phyloP scores from a whole-genome alignment of 1,140 invertebrate genomes.

The Heliconius eleuchia region DNA sequence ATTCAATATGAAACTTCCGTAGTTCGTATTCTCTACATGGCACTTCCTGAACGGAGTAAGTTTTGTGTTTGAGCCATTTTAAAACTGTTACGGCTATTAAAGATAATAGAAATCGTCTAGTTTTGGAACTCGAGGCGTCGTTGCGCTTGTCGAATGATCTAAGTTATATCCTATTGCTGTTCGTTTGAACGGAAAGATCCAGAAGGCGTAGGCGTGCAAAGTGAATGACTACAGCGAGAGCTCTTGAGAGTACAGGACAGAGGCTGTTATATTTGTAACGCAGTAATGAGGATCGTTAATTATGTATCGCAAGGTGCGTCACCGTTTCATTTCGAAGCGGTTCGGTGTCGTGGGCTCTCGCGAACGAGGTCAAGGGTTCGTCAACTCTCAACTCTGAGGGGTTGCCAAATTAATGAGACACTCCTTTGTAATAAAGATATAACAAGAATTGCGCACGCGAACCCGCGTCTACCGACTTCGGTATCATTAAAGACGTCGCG shows the following conservation, averaged over 20 bases:
- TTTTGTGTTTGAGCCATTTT: slow-evolving; percentile 76
- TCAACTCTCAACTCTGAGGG: slow-evolving; percentile 75
- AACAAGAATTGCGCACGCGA: slow-evolving; percentile 79
- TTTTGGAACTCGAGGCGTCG: slow-evolving; percentile 67
- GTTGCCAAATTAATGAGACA: slow-evolving; percentile 81
- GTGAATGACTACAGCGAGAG: slow-evolving; percentile 7
- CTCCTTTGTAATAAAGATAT: slow-evolving; percentile 82
- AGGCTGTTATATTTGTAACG: slow-evolving; percentile 54
- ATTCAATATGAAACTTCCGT: slow-evolving; percentile 71
- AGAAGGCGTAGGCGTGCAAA: slow-evolving; percentile 9
- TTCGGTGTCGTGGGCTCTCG: slow-evolving; percentile 68
- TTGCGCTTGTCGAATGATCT: slow-evolving; percentile 66
- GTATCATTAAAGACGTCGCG: slow-evolving; percentile 75
- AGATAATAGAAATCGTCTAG: slow-evolving; percentile 78
- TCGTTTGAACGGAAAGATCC: slow-evolving; percentile 33
- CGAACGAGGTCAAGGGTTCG: slow-evolving; percentile 78
- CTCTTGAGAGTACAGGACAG: slow-evolving; percentile 17
- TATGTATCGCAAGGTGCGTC: slow-evolving; percentile 78
- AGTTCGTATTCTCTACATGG: slow-evolving; percentile 55
- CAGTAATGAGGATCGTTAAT: slow-evolving; percentile 79
- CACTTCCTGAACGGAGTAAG: slow-evolving; percentile 66
- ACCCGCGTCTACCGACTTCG: slow-evolving; percentile 63
- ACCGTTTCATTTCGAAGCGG: slow-evolving; percentile 68
- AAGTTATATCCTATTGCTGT: slow-evolving; percentile 65
- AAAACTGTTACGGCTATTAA: slow-evolving; percentile 77